Percentiles rank a stretch among this genome's conserved stretches.
Conservation (phyloP, 2,797 vertebrate genomes). For the Acanthopagrus latus region DNA sequence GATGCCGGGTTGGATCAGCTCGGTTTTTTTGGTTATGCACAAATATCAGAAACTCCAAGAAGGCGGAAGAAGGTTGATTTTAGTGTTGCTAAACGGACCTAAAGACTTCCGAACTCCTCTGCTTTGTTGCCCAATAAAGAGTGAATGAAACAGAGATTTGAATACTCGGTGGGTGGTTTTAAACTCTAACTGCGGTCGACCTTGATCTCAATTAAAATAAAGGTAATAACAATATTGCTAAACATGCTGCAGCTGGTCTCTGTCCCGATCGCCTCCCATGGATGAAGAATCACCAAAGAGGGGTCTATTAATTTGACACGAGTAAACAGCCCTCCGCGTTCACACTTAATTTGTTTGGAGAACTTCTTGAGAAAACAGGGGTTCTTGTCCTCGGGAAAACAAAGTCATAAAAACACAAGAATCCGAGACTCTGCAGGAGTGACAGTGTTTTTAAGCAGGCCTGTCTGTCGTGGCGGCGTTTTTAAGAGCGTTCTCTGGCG, state of each 20-base stretch:
- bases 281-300: conserved; percentile 16
- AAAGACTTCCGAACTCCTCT: no score
- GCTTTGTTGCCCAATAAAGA: no score
- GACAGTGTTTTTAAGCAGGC: conserved; percentile 68
- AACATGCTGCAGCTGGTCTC: conserved; percentile 44
- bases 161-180: no score
- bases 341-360: conserved; percentile 75
- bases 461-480: conserved; percentile 84
- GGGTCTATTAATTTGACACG: conserved; percentile 47
- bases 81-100: no score
- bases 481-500: conserved; percentile 92
- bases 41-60: no score
- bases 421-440: conserved; percentile 69
- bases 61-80: no score
- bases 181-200: not conserved
- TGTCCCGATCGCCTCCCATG: conserved; percentile 12
- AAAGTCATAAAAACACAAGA: conserved; percentile 68
- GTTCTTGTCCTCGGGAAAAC: conserved; percentile 65
- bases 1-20: no score
- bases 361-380: conserved; percentile 71
- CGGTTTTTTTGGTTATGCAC: no score
- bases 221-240: conserved; percentile 8
- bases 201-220: not conserved
- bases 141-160: no score
- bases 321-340: conserved; percentile 64